phyloP scores from a whole-genome alignment of 2,888 invertebrate species.

The Eupithecia tripunctaria region DNA sequence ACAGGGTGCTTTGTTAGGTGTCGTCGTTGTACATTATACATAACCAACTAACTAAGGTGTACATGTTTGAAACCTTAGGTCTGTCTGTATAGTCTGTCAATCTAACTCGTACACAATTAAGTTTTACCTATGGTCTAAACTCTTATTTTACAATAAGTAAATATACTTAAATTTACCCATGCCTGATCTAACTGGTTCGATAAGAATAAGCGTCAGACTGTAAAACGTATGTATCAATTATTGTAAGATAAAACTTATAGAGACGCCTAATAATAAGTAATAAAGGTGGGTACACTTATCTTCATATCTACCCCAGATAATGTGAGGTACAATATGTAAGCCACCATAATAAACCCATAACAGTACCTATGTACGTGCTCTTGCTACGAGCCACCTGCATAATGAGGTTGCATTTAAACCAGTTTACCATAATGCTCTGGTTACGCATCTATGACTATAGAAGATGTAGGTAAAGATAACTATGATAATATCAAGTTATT shows the following conservation, averaged over 20 bases:
- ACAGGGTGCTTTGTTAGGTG: not conserved
- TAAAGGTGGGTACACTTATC: too few species aligned
- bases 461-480: conserved; percentile 31
- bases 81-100: too few species aligned
- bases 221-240: not conserved
- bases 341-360: not conserved
- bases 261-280: not conserved
- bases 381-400: conserved; percentile 1
- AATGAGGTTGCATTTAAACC: conserved; percentile 18
- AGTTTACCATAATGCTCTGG: conserved; percentile 24
- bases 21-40: not conserved
- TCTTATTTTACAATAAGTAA: not conserved
- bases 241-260: not conserved
- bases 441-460: conserved; percentile 31
- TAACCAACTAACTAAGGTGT: not conserved
- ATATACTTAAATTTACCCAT: not conserved
- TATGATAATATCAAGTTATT: too few species aligned
- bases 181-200: not conserved
- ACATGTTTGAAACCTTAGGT: not conserved
- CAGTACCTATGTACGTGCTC: not conserved
- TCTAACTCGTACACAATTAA: not conserved
- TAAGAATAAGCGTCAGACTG: not conserved
- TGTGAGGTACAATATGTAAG: not conserved
- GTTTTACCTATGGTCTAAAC: not conserved
- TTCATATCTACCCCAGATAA: not conserved